These are phyloP conservation scores for Verasper variegatus DNA, from an alignment of 2,113 vertebrate species.

Conservation along the genomic window DNA sequence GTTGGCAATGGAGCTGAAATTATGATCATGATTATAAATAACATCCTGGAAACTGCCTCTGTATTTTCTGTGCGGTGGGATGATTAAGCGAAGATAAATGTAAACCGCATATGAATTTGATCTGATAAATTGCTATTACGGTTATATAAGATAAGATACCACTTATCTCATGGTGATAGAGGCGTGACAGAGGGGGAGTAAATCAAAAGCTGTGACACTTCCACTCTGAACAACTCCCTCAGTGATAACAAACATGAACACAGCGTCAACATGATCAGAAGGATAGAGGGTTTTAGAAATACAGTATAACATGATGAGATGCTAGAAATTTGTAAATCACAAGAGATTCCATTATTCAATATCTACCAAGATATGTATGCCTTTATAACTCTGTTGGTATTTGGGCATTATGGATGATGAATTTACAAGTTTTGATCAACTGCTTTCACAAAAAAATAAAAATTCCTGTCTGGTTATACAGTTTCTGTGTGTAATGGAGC, in stretches of 20 bases:
- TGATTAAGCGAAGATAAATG: constrained; percentile 42
- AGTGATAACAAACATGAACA: constrained; percentile 29
- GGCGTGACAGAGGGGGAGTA: constrained; percentile 15
- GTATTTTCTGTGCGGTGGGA: constrained; percentile 10
- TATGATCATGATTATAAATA: not conserved
- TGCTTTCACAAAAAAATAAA: no score
- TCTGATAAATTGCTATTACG: constrained; percentile 47
- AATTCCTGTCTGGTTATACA: not conserved
- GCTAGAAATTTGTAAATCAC: not conserved
- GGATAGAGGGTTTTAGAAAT: not conserved
- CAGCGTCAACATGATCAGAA: constrained; percentile 7
- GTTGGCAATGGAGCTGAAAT: constrained; percentile 37
- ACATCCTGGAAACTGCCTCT: not conserved
- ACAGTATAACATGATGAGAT: no score
- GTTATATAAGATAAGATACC: constrained; percentile 30
- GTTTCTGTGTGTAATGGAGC: not conserved
- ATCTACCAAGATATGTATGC: not conserved
- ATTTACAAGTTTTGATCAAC: no score
- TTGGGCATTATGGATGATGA: not conserved
- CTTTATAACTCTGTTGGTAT: not conserved
- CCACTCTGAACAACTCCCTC: not conserved
- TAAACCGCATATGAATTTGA: constrained; percentile 7
- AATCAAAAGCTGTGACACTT: constrained; percentile 6
- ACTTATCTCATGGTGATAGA: constrained; percentile 32
- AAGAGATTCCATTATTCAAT: not conserved